Evolutionary conservation across 2,113 vertebrate genomes (phyloP).

Genomic region (Chionis minor): DNA sequence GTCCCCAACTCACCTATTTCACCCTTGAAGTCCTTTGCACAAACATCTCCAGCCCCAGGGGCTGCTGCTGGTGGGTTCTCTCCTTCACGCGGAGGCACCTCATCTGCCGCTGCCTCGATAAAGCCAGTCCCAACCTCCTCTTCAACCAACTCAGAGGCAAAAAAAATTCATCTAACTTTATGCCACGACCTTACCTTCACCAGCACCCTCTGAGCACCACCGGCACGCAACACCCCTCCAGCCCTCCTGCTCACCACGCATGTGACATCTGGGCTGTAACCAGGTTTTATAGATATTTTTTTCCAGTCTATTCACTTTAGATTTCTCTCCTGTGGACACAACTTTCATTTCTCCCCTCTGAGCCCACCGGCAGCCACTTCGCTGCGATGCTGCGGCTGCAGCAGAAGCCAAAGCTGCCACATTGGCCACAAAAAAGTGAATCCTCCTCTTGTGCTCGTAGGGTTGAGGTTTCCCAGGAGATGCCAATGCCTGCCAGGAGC

Average conservation of each 20-base stretch:
- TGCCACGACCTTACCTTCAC: too few species aligned
- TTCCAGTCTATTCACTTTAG: background rate
- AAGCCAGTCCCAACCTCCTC: background rate
- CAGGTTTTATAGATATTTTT: background rate
- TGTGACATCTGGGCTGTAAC: fast-evolving
- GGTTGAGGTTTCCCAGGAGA: background rate
- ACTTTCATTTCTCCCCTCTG: background rate
- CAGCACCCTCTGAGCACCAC: background rate
- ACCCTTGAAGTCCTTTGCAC: background rate
- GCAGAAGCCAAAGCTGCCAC: background rate
- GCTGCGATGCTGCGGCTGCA: background rate
- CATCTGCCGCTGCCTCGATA: background rate
- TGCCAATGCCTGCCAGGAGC: background rate
- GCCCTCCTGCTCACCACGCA: background rate
- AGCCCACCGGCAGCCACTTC: background rate
- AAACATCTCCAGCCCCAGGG: background rate
- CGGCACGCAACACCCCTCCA: background rate
- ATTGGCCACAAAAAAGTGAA: background rate
- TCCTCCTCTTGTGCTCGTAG: background rate
- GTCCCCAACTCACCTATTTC: background rate
- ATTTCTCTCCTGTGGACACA: background rate
- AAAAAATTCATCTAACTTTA: background rate
- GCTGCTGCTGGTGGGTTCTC: background rate
- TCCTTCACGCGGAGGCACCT: fast-evolving
- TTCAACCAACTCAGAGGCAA: background rate